Percentiles rank a stretch among this genome's conserved stretches.
Conservation (phyloP, 2,888 invertebrate species). For the Nymphalis c-album region DNA sequence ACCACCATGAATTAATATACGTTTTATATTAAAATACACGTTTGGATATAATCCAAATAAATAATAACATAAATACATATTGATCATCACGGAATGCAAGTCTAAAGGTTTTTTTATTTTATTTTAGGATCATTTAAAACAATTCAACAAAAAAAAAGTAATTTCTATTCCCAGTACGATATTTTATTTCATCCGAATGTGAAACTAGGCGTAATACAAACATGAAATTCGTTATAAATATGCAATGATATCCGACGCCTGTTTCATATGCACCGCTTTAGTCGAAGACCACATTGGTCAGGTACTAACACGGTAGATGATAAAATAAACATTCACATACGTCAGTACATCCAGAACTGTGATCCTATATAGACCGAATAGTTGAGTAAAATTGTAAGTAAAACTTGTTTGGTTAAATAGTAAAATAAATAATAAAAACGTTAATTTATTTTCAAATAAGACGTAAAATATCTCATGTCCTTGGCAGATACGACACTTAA, state of each 20-base stretch:
- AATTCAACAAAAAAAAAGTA: too few species aligned
- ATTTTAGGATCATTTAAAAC: too few species aligned
- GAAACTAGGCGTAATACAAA: slow-evolving; percentile 50
- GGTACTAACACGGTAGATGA: not conserved
- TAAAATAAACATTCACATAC: not conserved
- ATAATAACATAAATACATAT: too few species aligned
- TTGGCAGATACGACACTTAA: not conserved
- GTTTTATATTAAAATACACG: too few species aligned
- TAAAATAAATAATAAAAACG: not conserved
- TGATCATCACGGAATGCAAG: too few species aligned
- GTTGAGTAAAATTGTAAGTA: slow-evolving; percentile 5
- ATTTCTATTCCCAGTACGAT: not conserved
- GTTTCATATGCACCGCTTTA: slow-evolving; percentile 64
- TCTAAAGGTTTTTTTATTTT: too few species aligned
- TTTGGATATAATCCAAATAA: too few species aligned
- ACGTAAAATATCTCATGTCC: not conserved
- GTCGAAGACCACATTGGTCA: slow-evolving; percentile 29
- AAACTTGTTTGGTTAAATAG: not conserved
- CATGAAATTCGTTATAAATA: slow-evolving; percentile 74
- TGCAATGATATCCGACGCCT: slow-evolving; percentile 73
- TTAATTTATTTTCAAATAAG: not conserved
- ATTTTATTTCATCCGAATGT: not conserved
- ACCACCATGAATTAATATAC: too few species aligned
- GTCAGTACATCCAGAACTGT: slow-evolving; percentile 30
- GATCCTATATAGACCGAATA: slow-evolving; percentile 24